These are phyloP conservation scores for Diaphora mendica DNA, from an alignment of 2,888 invertebrate species.

Conservation along the genomic window DNA sequence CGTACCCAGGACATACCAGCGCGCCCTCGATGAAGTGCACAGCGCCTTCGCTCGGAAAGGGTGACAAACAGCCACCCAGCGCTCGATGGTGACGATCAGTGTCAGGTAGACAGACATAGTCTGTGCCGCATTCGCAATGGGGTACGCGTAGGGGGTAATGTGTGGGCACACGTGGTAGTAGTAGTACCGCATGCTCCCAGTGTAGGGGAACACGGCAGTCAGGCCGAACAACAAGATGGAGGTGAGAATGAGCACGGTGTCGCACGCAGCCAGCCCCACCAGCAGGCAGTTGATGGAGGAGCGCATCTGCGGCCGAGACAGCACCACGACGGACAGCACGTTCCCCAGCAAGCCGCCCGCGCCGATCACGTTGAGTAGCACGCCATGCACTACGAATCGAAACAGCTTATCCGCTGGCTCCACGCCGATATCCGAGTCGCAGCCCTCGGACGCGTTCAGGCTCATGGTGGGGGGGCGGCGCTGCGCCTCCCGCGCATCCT, in stretches of 20 bases:
- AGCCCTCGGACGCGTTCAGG: conserved; percentile 63
- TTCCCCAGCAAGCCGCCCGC: conserved; percentile 95
- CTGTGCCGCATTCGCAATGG: conserved; percentile 94
- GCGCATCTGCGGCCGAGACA: conserved; percentile 97
- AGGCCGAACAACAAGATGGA: conserved; percentile 95
- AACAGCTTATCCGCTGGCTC: conserved; percentile 86
- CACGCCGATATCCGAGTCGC: conserved; percentile 76
- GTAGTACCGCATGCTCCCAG: conserved; percentile 91
- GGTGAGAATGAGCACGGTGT: conserved; percentile 95
- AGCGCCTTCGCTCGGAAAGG: conserved; percentile 95
- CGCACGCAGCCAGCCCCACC: conserved; percentile 97
- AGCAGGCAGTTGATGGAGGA: conserved; percentile 98
- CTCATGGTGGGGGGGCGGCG: conserved; percentile 50
- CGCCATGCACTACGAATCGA: conserved; percentile 93
- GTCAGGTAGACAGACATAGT: conserved; percentile 97
- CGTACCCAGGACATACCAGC: conserved; percentile 94
- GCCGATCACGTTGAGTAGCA: conserved; percentile 93
- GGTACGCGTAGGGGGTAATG: conserved; percentile 92
- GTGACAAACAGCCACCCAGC: conserved; percentile 97
- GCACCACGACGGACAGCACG: conserved; percentile 95
- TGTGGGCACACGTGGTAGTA: conserved; percentile 93
- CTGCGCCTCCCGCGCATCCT: conserved; percentile 41
- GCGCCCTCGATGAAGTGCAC: conserved; percentile 95
- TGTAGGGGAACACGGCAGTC: conserved; percentile 94
- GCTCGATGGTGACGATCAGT: conserved; percentile 95